These are phyloP conservation scores for Cephus runcator DNA, from an alignment of 2,888 invertebrate genomes.

Conservation along the genomic window DNA sequence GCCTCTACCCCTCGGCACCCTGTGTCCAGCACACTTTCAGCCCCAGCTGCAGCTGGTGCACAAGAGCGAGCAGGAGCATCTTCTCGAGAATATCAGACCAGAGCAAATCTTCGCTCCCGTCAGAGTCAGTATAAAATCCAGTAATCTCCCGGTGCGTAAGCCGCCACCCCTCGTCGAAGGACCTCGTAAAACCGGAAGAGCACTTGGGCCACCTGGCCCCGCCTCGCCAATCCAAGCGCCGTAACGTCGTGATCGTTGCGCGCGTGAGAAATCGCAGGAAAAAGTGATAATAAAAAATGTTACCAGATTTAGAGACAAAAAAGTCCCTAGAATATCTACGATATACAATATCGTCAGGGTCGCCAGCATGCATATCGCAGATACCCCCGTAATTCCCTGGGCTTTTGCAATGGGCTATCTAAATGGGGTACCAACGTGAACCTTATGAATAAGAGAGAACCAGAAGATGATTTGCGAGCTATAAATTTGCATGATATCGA, in stretches of 20 bases:
- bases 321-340: neutral
- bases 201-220: neutral
- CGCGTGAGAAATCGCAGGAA: neutral
- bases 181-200: neutral
- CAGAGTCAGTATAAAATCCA: constrained; percentile 58
- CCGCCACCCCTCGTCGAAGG: neutral
- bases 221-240: neutral
- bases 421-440: neutral
- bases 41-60: constrained; percentile 66
- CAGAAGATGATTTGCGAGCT: neutral
- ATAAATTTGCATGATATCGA: constrained; percentile 43
- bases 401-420: neutral
- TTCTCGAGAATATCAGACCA: constrained; percentile 59
- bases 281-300: neutral
- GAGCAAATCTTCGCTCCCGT: constrained; percentile 68
- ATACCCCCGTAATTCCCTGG: neutral
- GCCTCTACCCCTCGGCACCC: constrained; percentile 65
- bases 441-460: neutral
- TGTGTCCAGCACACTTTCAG: constrained; percentile 68
- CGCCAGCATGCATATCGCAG: neutral
- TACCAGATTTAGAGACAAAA: neutral
- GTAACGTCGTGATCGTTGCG: neutral
- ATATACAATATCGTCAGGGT: neutral
- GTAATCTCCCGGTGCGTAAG: neutral
- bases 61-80: constrained; percentile 58